These are phyloP conservation scores for Sminthurides aquaticus DNA, from an alignment of 2,888 invertebrate genomes.

Conservation along the genomic window DNA sequence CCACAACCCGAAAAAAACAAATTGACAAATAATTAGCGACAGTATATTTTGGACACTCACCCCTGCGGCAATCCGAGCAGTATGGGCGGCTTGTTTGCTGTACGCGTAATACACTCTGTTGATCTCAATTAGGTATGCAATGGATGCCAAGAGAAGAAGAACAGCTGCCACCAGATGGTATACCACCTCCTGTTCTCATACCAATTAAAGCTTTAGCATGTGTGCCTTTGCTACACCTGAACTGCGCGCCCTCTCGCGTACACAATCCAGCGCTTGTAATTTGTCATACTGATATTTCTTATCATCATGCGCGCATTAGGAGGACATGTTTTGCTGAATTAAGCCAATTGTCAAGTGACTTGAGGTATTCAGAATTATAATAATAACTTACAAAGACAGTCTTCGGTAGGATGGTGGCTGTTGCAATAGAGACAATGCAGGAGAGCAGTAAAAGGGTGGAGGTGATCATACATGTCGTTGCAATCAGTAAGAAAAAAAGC, in stretches of 20 bases:
- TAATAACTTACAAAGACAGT: slow-evolving; percentile 63
- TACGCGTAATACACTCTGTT: slow-evolving; percentile 47
- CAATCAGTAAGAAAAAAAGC: slow-evolving; percentile 65
- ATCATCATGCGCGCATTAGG: too few relatives aligned
- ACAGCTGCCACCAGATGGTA: slow-evolving; percentile 70
- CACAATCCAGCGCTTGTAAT: too few relatives aligned
- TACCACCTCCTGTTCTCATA: slow-evolving; percentile 61
- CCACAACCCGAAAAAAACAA: slow-evolving; percentile 6
- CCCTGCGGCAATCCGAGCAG: slow-evolving; percentile 63
- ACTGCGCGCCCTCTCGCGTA: too few relatives aligned
- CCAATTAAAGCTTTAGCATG: background rate
- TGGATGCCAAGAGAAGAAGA: slow-evolving; percentile 62
- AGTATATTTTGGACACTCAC: slow-evolving; percentile 51
- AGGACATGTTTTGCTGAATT: too few relatives aligned
- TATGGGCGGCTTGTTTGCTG: slow-evolving; percentile 49
- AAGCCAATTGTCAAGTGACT: too few relatives aligned
- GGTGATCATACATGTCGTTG: slow-evolving; percentile 69
- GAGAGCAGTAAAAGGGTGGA: slow-evolving; percentile 67
- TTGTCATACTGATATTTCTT: too few relatives aligned
- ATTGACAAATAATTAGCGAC: background rate
- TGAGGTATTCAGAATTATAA: too few relatives aligned
- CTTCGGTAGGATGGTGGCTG: slow-evolving; percentile 75
- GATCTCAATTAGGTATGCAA: slow-evolving; percentile 61
- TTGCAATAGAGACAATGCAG: slow-evolving; percentile 70
- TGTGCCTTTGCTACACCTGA: too few relatives aligned